Evolutionary conservation across 92 coral and sea anemone genomes (phyloP), one percentile per base, ranked within the genome.

Genomic region (Epizoanthus rinbou): DNA sequence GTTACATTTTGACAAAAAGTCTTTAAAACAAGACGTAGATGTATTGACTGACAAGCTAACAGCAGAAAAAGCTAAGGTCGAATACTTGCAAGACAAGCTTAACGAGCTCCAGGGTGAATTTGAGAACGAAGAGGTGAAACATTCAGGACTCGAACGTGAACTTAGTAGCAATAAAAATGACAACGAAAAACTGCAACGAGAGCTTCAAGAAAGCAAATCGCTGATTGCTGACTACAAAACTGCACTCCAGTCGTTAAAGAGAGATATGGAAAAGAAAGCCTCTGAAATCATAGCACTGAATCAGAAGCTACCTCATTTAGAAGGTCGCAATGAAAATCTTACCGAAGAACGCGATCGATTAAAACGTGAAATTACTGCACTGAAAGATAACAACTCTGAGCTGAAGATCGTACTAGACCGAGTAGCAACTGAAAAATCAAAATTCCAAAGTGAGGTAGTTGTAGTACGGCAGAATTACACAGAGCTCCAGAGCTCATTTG

Each of bases 381-480:
- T 91, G 74, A 91, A 87, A 73, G 83, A 87, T 43, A 91, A 91
- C 80, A 82, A 80, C 33, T 80, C 90, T 7, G 94, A 93, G 66
- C 41, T 91, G 41, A 94, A 92, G 80, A 81, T 79, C 53, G 76
- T 81, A 6, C 53, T 88, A 35, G 97, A 93, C 57, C 63, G 76
- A 25, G 76, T 84, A 23, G 91, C 92, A 66, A 69, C 86, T 6
- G 98, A 96, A 59, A 96, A 91, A 60, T 54, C 76, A 5, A 83
- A 85, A 53, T 68, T 87, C 22, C 92, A 85, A 65, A 80, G 88
- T 60, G 99, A 94, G 60, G 84, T 90, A 21, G 62, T 65, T 19
- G 80, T 80, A 8, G 64, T 79, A 18, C 93, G 84, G 66, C 89
- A 85, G 33, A 93, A 86, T 69, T 73, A 86, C 57, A 47, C 75